Evolutionary conservation across 2,797 vertebrate genomes (phyloP).

Genomic region (Cryptoblepharus egeriae): DNA sequence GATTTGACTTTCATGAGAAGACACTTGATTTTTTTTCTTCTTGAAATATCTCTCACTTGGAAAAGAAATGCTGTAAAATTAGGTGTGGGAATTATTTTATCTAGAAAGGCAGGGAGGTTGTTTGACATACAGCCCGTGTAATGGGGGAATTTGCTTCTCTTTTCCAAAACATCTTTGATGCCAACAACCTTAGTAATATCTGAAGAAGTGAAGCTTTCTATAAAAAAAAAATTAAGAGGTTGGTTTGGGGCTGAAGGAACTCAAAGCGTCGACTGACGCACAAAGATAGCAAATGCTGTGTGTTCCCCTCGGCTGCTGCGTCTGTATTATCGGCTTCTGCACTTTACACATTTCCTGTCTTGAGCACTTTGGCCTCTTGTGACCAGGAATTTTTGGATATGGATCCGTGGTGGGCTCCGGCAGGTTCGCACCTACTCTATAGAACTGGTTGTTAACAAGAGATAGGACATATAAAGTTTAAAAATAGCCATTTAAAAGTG

Average conservation of each 20-base stretch:
- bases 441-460: no score
- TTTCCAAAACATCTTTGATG: constrained; percentile 53
- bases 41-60: constrained; percentile 29
- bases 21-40: constrained; percentile 31
- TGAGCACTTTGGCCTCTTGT: neutral
- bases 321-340: no score
- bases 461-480: no score
- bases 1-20: constrained; percentile 66
- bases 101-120: constrained; percentile 36
- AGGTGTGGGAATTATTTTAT: constrained; percentile 62
- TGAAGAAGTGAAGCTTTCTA: constrained; percentile 14
- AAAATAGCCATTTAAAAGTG: no score
- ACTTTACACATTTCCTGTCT: no score
- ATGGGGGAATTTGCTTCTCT: constrained; percentile 34
- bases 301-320: no score
- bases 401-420: no score
- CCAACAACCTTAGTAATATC: constrained; percentile 17
- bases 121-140: constrained; percentile 6
- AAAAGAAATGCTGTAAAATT: constrained; percentile 50
- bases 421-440: no score
- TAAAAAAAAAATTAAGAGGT: constrained; percentile 23
- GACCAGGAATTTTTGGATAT: no score
- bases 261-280: neutral
- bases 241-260: constrained; percentile 18
- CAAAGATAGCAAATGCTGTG: neutral